Base-by-base conservation (phyloP, 2,113 vertebrate species). In the Scartelaos histophorus region DNA sequence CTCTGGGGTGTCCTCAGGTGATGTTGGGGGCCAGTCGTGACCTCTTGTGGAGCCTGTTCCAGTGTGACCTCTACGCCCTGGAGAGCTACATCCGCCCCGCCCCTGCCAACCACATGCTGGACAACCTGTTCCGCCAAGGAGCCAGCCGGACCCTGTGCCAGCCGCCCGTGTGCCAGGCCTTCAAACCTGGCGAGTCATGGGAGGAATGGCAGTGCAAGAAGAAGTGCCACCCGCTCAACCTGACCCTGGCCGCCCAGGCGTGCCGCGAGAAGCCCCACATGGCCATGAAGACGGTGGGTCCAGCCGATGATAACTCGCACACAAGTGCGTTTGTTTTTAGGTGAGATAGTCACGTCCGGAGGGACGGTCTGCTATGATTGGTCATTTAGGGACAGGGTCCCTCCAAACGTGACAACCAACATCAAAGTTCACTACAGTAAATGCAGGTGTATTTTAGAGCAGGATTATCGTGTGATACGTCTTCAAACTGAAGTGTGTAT, bases 31-130 rank as follows among this genome's bases (percentile, higher is more conserved):
- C 97, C 88, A 96, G 96, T 87, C 92, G 97, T 0, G 97, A 98
- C 90, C 94, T 98, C 57, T 88, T 98, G 85, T 90, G 97, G 21
- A 97, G 96, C 83, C 94, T 99, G 1, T 99, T 97, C 0, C 95
- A 94, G 82, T 99, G 97, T 0, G 96, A 98, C 83, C 94, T 99
- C 43, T 96, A 97, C 81, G 97, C 97, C 82, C 82, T 99, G 81
- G 97, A 99, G 90, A 97, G 95, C 86, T 98, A 98, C 81, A 97
- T 99, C 88, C 96, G 95, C 73, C 97, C 97, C 0, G 93, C 95
- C 3, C 97, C 97, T 0, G 58, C 95, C 29, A 96, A 97, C 82
- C 97, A 99, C 92, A 97, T 95, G 70, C 98, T 97, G 0, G 95
- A 98, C 83, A 92, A 95, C 75, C 85, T 99, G 70, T 99, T 99